Conservation (phyloP, 2,113 vertebrate species). For the Prinia subflava region DNA sequence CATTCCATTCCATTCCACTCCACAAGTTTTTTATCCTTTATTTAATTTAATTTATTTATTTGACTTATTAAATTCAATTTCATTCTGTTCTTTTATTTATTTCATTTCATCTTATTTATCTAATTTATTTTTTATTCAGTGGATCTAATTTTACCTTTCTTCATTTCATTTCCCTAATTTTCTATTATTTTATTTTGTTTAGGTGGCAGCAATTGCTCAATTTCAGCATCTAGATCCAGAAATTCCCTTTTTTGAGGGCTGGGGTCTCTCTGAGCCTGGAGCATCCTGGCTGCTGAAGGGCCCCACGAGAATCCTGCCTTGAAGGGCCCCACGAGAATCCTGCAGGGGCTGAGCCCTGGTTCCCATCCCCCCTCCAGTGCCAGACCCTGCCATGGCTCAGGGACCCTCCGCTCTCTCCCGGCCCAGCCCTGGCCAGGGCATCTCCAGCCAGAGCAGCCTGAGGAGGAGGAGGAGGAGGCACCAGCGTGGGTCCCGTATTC, state of each 20-base stretch:
- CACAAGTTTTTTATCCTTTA: background rate
- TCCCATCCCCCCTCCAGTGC: background rate
- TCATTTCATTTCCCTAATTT: background rate
- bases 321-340: too few relatives aligned
- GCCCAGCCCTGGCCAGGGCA: background rate
- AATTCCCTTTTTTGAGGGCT: background rate
- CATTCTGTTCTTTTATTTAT: background rate
- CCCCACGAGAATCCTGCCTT: too few relatives aligned
- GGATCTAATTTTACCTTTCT: background rate
- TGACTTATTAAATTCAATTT: background rate
- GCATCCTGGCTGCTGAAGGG: background rate
- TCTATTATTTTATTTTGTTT: background rate
- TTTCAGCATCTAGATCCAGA: background rate
- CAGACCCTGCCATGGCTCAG: background rate
- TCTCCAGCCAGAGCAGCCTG: background rate
- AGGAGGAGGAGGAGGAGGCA: background rate
- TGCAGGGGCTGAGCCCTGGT: background rate
- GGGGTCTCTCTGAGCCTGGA: background rate
- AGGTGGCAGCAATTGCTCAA: background rate
- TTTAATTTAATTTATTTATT: background rate
- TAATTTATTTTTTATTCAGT: fast-evolving
- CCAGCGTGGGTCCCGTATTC: background rate
- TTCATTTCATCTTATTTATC: background rate
- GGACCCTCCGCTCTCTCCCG: background rate
- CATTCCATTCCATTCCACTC: background rate